Evolutionary conservation across 2,797 vertebrate species (phyloP).

Genomic region (Sebastes trivittatus): DNA sequence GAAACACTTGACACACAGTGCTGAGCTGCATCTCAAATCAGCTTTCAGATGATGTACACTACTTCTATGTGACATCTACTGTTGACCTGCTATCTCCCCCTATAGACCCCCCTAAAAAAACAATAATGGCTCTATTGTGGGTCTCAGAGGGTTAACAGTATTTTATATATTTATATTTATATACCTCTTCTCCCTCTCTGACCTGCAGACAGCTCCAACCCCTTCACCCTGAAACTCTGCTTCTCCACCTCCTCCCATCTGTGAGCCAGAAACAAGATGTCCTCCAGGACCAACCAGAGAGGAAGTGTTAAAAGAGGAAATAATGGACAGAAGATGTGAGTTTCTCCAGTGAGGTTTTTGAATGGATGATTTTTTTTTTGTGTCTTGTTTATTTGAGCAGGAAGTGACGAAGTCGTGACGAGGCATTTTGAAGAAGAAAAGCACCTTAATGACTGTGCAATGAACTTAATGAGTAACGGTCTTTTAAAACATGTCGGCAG

Average conservation of each 20-base stretch:
- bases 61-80: too few species aligned
- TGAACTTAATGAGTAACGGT: not conserved
- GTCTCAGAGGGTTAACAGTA: not conserved
- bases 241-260: constrained; percentile 90
- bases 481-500: not conserved
- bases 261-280: constrained; percentile 72
- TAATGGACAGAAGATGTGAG: not conserved
- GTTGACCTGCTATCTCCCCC: too few species aligned
- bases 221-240: constrained; percentile 91
- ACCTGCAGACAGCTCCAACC: constrained; percentile 76
- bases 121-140: too few species aligned
- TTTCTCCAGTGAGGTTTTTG: not conserved
- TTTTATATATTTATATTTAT: not conserved
- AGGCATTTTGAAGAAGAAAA: not conserved
- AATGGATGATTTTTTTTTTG: not conserved
- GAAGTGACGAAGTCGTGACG: not conserved
- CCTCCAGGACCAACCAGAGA: not conserved
- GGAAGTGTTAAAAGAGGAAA: not conserved
- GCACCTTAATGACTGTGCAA: not conserved
- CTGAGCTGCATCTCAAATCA: too few species aligned
- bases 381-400: not conserved
- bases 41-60: too few species aligned
- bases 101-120: too few species aligned
- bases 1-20: too few species aligned
- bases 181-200: not conserved